These are phyloP conservation scores for Chloroclysta siterata DNA, from an alignment of 2,888 invertebrate genomes.

Conservation along the genomic window DNA sequence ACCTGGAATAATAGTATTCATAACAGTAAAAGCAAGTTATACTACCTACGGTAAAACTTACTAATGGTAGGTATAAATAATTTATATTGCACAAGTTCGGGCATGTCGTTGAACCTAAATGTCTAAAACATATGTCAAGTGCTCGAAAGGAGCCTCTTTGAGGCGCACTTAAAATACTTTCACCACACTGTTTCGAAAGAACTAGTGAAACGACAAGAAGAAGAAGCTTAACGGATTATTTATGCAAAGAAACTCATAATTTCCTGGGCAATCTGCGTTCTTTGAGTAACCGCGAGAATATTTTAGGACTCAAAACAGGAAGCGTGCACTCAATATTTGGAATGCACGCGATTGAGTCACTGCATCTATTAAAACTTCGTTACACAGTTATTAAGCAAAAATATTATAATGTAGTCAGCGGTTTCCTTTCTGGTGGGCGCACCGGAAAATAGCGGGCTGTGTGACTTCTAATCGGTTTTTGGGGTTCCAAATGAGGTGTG, in stretches of 20 bases:
- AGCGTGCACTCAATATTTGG: constrained; percentile 37
- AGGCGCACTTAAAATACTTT: too few species aligned
- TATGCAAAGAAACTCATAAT: neutral
- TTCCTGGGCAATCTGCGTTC: constrained; percentile 3
- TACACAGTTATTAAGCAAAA: constrained; percentile 67
- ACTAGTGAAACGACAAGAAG: too few species aligned
- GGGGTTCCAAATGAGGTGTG: neutral
- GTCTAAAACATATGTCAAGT: too few species aligned
- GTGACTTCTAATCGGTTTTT: constrained; percentile 28
- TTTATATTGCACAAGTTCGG: too few species aligned
- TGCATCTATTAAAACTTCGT: constrained; percentile 60
- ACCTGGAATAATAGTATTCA: neutral
- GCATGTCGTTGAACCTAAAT: too few species aligned
- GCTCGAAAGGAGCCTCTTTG: too few species aligned
- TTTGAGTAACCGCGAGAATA: constrained; percentile 21
- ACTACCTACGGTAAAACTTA: neutral
- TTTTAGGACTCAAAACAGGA: constrained; percentile 40
- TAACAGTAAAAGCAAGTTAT: too few species aligned
- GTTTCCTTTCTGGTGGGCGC: constrained; percentile 53
- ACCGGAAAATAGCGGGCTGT: constrained; percentile 67
- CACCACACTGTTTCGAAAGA: too few species aligned
- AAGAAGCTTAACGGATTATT: neutral
- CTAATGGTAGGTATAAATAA: too few species aligned
- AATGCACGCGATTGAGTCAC: constrained; percentile 43
- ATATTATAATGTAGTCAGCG: constrained; percentile 62